phyloP scores from a whole-genome alignment of 2,888 invertebrate genomes.

The Drosophila pseudotalamancana region DNA sequence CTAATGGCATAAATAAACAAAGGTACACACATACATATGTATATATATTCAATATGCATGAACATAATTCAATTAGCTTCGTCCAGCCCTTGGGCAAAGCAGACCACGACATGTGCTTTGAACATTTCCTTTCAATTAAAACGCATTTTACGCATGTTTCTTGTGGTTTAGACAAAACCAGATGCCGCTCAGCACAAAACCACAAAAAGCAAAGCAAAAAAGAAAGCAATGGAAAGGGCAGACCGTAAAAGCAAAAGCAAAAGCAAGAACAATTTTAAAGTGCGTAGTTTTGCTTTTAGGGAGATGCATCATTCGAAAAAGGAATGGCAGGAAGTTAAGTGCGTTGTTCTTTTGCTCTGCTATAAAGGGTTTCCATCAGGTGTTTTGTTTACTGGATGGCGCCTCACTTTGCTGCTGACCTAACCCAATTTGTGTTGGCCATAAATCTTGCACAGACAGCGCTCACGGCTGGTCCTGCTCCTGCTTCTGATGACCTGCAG shows the following conservation, averaged over 20 bases:
- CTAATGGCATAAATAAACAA: constrained; percentile 49
- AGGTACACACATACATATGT: not conserved
- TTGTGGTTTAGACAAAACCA: constrained; percentile 45
- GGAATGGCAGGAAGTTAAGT: not conserved
- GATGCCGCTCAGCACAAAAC: constrained; percentile 54
- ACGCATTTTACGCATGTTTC: constrained; percentile 66
- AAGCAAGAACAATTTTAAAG: not conserved
- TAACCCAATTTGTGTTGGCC: constrained; percentile 70
- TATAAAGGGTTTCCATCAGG: constrained; percentile 45
- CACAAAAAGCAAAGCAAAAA: constrained; percentile 21
- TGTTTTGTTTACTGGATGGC: constrained; percentile 28
- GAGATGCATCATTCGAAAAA: too few relatives aligned
- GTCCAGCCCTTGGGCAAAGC: constrained; percentile 7
- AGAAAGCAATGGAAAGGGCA: constrained; percentile 11
- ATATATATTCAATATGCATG: not conserved
- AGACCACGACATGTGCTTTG: constrained; percentile 55
- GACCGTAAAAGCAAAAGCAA: constrained; percentile 1
- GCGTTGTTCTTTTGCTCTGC: not conserved
- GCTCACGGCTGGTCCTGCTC: not conserved
- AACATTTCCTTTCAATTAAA: constrained; percentile 76
- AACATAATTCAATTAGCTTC: constrained; percentile 70
- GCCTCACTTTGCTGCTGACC: constrained; percentile 51
- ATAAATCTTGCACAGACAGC: constrained; percentile 62
- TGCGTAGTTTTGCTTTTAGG: too few relatives aligned
- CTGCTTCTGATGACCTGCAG: constrained; percentile 3